Percentiles rank a stretch among this genome's conserved stretches.
Evolutionary conservation across 2,797 vertebrate species (phyloP).

Genomic region (Psittacula derbiana): DNA sequence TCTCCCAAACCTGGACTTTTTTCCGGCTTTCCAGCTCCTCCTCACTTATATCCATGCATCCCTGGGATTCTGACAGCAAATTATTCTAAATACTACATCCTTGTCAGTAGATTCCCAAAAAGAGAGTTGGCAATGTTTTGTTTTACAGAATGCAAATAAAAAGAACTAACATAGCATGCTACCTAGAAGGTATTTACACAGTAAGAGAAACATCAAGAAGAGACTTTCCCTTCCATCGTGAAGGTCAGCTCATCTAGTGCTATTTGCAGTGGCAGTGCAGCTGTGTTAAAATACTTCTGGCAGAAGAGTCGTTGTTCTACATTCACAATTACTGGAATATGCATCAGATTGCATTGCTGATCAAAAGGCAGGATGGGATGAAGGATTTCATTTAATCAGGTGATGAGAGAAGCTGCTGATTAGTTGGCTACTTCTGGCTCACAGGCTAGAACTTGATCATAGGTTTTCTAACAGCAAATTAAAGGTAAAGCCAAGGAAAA

Average conservation of each 20-base stretch:
- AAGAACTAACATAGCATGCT: background rate
- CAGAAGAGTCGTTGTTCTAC: conserved; percentile 15
- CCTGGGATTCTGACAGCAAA: background rate
- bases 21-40: background rate
- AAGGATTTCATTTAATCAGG: conserved; percentile 57
- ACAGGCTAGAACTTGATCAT: conserved; percentile 20
- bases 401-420: conserved; percentile 10
- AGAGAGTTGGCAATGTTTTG: background rate
- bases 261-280: background rate
- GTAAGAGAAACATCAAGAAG: background rate
- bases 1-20: background rate
- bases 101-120: conserved; percentile 31
- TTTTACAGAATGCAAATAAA: background rate
- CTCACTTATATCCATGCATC: background rate
- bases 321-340: conserved; percentile 8
- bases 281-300: conserved; percentile 21
- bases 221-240: background rate
- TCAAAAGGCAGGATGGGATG: conserved; percentile 28
- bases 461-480: conserved; percentile 51
- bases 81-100: conserved; percentile 2
- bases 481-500: conserved; percentile 37
- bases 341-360: background rate
- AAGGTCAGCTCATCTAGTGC: background rate
- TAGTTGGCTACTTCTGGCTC: conserved; percentile 27
- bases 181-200: background rate